These are phyloP conservation scores for Pteria penguin DNA, from an alignment of 2,888 invertebrate genomes.

Conservation along the genomic window DNA sequence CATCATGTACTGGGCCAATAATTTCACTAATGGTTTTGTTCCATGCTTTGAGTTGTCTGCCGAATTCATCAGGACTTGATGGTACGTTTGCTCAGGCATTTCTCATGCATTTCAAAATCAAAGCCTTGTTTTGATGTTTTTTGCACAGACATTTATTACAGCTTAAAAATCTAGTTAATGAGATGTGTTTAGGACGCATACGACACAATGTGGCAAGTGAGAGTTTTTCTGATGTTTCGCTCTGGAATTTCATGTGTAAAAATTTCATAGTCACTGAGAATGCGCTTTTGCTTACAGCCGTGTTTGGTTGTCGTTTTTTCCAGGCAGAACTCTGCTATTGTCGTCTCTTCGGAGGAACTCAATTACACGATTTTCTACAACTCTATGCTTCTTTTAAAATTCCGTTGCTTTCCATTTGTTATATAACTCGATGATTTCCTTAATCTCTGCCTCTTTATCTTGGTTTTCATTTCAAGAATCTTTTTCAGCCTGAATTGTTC, in stretches of 20 bases:
- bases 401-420: background rate
- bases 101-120: slow-evolving; percentile 17
- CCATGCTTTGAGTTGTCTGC: too few species aligned
- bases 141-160: slow-evolving; percentile 31
- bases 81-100: background rate
- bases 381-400: background rate
- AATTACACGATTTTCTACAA: background rate
- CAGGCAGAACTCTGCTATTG: slow-evolving; percentile 33
- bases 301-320: slow-evolving; percentile 25
- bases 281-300: slow-evolving; percentile 5
- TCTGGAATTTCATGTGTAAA: slow-evolving; percentile 7
- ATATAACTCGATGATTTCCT: background rate
- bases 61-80: slow-evolving; percentile 29
- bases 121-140: slow-evolving; percentile 36
- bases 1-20: slow-evolving; percentile 19
- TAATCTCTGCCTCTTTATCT: background rate
- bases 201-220: slow-evolving; percentile 31
- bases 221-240: background rate
- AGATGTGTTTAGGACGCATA: slow-evolving; percentile 11
- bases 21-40: too few species aligned
- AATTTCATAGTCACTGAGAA: slow-evolving; percentile 24
- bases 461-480: too few species aligned
- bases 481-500: background rate
- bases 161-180: background rate
- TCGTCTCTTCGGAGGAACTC: slow-evolving; percentile 20